Base-by-base conservation (phyloP, 2,888 invertebrate species). In the Heliconius erato region DNA sequence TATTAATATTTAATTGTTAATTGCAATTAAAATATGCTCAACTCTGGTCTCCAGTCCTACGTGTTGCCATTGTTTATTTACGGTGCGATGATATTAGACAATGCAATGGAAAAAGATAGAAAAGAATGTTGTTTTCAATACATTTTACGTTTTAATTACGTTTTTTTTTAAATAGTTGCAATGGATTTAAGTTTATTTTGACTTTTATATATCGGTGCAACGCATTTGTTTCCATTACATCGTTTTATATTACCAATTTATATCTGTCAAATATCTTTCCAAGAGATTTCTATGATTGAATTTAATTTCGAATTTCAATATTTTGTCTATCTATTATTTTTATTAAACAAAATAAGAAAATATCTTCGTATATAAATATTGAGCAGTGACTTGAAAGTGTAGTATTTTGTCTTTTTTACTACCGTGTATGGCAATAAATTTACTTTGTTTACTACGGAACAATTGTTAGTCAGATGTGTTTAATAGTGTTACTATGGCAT, bases 61-160 rank as follows among this genome's bases (percentile, higher is more conserved):
- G 68, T 80, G 82, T 85, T 85, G 85, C 85, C 86, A 85, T 85
- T 82, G 82, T 84, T 71, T 80, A 63, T 49, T 83, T 82, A 59
- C 65, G 78, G 35, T 69, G 49, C 67, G 32, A 79, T 71, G 6
- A 59, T 79, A 83, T 72, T 32, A 49, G 77, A 83, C 78, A 76
- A 77, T 81, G 82, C 68, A 28, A 28, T 77, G 40, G 35, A 63
- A 35, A 67, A 28, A 16, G 7, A 28, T 28, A 28, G 3, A 7
- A n/a, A 63, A 63, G 63, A 63, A 63, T 63, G 23, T 63, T 63
- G 11, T 63, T 67, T 67, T 67, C 26, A 67, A 67, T 26, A 67
- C 26, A 67, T 67, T 26, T 67, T 26, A 28, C 28, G 65, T 67
- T 67, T 26, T 14, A 32, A 14, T n/a, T 76, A 23, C 23, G 3